Base-by-base conservation (phyloP, 23 tunicate genomes). In the Diplosoma virens region DNA sequence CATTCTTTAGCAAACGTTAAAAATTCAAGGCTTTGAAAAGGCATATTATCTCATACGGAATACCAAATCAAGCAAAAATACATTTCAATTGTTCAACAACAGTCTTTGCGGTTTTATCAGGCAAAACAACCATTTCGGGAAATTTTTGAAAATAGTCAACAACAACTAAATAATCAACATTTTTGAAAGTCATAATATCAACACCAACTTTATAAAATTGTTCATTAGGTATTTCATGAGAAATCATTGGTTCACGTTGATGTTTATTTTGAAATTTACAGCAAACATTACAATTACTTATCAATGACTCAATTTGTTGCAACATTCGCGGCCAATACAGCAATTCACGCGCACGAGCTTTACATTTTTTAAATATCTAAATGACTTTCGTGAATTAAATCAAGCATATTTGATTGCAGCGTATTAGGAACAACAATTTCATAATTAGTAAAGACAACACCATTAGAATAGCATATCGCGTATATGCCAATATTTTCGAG, bases 321-420 rank as follows among this genome's bases (percentile, higher is more conserved):
- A 64, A 24, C 64, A 81, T 56, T 7, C 86, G 41, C 11, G 71
- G 79, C 86, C 86, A 81, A 55, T 68, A 81, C 18, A 63, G 30
- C 1, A 59, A 28, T 3, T 59, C 66, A 23, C 87, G 31, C 2
- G 87, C 80, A 26, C 81, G 33, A 0, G 74, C 29, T 61, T 82
- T 82, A 59, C 87, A 82, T 41, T 82, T 82, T n/a, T 56, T n/a
- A 55, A 37, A 82, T 74, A n/a, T 75, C 87, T 3, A 74, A 25
- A 41, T 73, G 87, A 46, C 79, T 59, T 70, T 81, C 68, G 36
- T 81, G 86, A 59, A 81, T 81, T 6, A 56, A 58, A 28, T 35
- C 25, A 20, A 31, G 24, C 76, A 69, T 78, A 26, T 78, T 41
- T 14, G 33, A 30, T 35, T 24, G 67, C 20, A 6, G 73, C 20